A percentile compares a stretch with the other conserved stretches of the same genome.
Evolutionary conservation across 2,888 invertebrate species (phyloP).

Genomic region (Aphrophora alni): DNA sequence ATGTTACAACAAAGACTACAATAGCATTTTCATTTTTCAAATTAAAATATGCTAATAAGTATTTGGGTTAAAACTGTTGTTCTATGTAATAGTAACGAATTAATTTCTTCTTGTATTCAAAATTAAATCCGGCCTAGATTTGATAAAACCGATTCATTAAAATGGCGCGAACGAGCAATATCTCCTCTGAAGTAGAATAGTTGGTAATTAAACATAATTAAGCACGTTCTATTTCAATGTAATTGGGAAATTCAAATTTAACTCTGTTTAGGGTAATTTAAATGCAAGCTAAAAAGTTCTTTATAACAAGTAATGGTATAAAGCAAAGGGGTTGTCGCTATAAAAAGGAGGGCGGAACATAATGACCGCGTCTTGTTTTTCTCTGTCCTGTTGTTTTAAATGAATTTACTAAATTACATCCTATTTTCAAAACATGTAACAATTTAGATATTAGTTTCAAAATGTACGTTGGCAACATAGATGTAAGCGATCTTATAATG

Average conservation of each 20-base stretch:
- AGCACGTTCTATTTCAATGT: neutral
- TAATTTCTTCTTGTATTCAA: neutral
- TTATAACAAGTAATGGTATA: conserved; percentile 3
- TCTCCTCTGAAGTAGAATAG: conserved; percentile 1
- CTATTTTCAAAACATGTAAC: neutral
- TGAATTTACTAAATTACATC: neutral
- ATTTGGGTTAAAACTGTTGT: no score
- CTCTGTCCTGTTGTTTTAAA: neutral
- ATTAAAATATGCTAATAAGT: no score
- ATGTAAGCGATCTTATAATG: neutral
- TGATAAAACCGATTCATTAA: neutral
- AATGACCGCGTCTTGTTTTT: neutral
- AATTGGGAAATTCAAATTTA: neutral
- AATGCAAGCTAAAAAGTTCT: conserved; percentile 6
- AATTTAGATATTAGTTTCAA: neutral
- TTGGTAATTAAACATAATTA: neutral
- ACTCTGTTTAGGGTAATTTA: neutral
- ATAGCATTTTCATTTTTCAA: no score
- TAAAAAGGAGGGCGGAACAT: neutral
- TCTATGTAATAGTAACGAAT: no score
- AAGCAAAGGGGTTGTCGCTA: neutral
- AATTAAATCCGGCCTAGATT: neutral
- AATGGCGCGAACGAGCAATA: neutral
- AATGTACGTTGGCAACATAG: neutral
- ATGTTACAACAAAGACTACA: no score